Percentiles rank a stretch among this genome's conserved stretches.
Evolutionary conservation across 2,113 vertebrate genomes (phyloP).

Genomic region (Gasterosteus nipponicus): DNA sequence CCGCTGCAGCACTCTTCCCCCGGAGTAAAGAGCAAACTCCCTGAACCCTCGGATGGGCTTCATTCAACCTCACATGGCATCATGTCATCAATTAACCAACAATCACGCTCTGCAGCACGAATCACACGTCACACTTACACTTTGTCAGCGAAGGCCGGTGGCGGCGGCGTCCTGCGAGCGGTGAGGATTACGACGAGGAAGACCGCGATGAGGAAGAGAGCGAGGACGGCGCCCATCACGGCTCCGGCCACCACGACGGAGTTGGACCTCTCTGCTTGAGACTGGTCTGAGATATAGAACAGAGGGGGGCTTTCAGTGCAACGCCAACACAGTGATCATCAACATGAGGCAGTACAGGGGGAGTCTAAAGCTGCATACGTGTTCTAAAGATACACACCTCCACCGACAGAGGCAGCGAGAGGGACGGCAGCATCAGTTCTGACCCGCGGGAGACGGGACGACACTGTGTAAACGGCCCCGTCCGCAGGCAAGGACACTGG

Average conservation of each 20-base stretch:
- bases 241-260: conserved; percentile 90
- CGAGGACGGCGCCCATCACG: conserved; percentile 92
- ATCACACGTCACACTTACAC: conserved; percentile 76
- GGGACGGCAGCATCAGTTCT: neutral
- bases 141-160: conserved; percentile 75
- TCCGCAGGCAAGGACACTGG: neutral
- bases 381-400: neutral
- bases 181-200: conserved; percentile 90
- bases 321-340: neutral
- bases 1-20: conserved; percentile 27
- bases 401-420: neutral
- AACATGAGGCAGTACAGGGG: neutral
- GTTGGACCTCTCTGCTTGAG: conserved; percentile 84
- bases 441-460: neutral
- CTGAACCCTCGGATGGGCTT: conserved; percentile 43
- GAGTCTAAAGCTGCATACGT: neutral
- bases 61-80: conserved; percentile 45
- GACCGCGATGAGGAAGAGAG: conserved; percentile 90
- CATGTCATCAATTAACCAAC: conserved; percentile 59
- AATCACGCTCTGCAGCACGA: conserved; percentile 47
- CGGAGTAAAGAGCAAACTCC: conserved; percentile 35
- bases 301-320: conserved; percentile 25
- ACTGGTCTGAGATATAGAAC: conserved; percentile 74
- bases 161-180: conserved; percentile 79
- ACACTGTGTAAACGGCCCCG: neutral